Conservation (phyloP, 2,797 vertebrate species). For the Chelmon rostratus region DNA sequence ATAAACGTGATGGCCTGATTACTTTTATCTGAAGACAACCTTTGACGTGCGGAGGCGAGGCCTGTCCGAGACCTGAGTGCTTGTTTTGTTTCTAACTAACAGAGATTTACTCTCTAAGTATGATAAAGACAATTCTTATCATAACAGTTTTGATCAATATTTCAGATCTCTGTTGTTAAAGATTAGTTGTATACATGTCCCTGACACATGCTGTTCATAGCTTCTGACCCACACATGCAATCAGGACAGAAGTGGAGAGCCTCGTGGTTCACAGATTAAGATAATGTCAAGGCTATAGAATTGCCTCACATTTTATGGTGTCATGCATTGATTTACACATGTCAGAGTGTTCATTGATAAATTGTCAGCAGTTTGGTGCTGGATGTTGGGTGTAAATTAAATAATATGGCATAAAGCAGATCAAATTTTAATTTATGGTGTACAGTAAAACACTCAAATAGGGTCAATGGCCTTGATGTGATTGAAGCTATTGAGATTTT, state of each 20-base stretch:
- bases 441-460: not conserved
- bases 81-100: not conserved
- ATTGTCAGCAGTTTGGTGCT: not conserved
- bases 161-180: not conserved
- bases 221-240: slow-evolving; percentile 13
- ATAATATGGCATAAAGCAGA: not conserved
- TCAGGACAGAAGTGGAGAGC: not conserved
- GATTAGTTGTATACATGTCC: not conserved
- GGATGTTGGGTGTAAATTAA: not conserved
- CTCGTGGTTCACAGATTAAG: slow-evolving; percentile 16
- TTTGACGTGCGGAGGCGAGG: slow-evolving; percentile 14
- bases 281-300: slow-evolving; percentile 24
- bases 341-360: not conserved
- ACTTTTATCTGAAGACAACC: slow-evolving; percentile 37
- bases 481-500: not conserved
- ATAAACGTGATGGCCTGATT: slow-evolving; percentile 26
- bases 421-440: not conserved
- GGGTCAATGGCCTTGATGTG: not conserved
- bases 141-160: not conserved
- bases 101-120: not conserved
- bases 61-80: not conserved
- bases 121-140: not conserved
- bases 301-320: not conserved
- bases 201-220: slow-evolving; percentile 34
- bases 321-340: not conserved